A percentile compares a stretch with the other conserved stretches of the same genome.
phyloP scores from a whole-genome alignment of 2,113 vertebrate genomes.

The Scalopus aquaticus region DNA sequence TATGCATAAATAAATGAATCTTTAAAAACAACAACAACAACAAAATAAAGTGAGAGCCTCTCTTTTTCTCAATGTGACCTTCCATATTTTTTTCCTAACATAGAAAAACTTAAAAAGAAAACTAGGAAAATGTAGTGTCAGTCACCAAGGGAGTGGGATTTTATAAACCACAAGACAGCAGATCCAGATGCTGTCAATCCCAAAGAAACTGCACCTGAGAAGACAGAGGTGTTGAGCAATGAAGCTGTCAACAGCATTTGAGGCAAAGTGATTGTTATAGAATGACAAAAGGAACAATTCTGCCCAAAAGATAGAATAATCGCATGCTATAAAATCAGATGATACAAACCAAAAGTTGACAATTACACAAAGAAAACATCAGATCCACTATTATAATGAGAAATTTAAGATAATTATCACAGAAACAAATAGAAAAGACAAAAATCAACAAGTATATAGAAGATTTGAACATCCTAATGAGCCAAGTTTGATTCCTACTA shows the following conservation, averaged over 20 bases:
- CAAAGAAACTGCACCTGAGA: neutral
- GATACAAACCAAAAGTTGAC: neutral
- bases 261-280: no score
- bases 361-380: neutral
- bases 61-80: neutral
- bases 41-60: neutral
- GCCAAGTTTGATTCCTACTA: neutral
- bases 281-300: neutral
- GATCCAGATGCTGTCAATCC: neutral
- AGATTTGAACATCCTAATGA: neutral
- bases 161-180: neutral
- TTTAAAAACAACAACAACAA: no score
- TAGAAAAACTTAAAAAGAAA: neutral
- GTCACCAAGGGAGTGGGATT: neutral
- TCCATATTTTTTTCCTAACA: neutral
- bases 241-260: no score
- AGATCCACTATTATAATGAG: neutral
- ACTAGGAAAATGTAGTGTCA: neutral
- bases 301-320: neutral
- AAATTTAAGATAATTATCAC: neutral
- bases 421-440: neutral
- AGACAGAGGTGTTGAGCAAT: no score
- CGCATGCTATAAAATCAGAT: neutral
- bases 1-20: no score
- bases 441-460: neutral